Evolutionary conservation across 2,113 vertebrate genomes (phyloP), one percentile per base, ranked within the genome.

Genomic region (Pachypanchax playfairii): DNA sequence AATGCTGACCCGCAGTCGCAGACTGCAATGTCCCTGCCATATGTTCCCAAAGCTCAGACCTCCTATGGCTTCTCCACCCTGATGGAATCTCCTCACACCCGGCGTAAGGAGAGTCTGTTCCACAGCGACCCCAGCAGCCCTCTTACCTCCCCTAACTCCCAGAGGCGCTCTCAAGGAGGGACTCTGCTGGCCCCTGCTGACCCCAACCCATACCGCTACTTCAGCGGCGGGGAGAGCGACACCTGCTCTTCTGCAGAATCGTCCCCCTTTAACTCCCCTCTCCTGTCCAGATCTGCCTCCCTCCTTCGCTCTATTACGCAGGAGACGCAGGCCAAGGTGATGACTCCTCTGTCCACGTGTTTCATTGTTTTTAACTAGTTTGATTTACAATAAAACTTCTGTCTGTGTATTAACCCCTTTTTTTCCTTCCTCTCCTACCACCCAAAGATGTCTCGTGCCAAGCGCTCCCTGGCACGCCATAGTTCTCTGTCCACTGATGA

Each of bases 231-330:
- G 0, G 97, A 99, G 80, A 98, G 96, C 5, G 96, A 99, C 89
- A 98, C 97, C 1, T 95, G 95, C 63, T 98, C 97, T 11, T 99
- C 97, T 0, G 96, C 95, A 0, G 96, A 98, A 75, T 98, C 96
- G 0, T 98, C 96, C 0, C 97, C 96, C 0, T 98, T 98, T 5
- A 92, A 92, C 51, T 99, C 97, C 0, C 97, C 97, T 0, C 89
- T 99, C 69, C 89, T 99, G 1, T 96, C 96, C 0, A 93, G 97
- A 48, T 99, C 97, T 0, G 94, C 96, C 11, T 98, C 96, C 0
- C 90, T 98, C 26, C 91, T 98, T 28, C 94, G 93, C 73, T 93
- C 95, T 70, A 95, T 98, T 29, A 94, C 94, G 31, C 93, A 96
- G 53, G 96, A 98, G 79, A 93, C 96, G 56, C 94, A 96, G 77